Percentiles rank a stretch among this genome's conserved stretches.
phyloP scores from a whole-genome alignment of 2,797 vertebrate genomes.

The Phoxinus dragarum region DNA sequence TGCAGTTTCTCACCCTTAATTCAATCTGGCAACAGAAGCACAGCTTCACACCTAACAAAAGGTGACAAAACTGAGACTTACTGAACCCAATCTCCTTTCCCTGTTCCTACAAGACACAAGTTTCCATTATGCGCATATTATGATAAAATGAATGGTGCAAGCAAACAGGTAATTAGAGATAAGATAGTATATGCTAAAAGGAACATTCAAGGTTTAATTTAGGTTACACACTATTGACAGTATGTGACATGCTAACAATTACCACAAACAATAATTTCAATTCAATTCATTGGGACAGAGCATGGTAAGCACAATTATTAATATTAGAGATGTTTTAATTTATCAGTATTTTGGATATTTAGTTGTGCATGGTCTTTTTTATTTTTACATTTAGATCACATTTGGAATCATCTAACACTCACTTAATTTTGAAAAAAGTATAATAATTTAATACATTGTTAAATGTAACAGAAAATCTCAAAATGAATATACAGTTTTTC shows the following conservation, averaged over 20 bases:
- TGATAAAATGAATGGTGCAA: background rate
- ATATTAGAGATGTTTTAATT: background rate
- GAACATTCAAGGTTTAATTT: background rate
- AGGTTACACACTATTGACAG: background rate
- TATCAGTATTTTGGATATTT: background rate
- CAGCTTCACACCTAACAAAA: slow-evolving; percentile 38
- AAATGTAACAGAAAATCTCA: background rate
- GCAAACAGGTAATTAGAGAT: background rate
- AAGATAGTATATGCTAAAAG: background rate
- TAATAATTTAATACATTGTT: background rate
- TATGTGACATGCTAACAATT: background rate
- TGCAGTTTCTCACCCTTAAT: slow-evolving; percentile 27
- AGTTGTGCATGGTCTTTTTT: background rate
- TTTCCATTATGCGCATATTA: background rate
- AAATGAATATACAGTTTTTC: background rate
- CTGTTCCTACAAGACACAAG: background rate
- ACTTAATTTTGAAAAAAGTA: background rate
- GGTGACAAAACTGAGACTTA: slow-evolving; percentile 26
- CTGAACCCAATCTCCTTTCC: background rate
- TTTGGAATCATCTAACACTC: background rate
- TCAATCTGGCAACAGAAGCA: slow-evolving; percentile 45
- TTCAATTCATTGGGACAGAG: background rate
- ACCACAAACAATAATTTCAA: background rate
- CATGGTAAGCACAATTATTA: background rate
- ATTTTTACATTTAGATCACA: background rate